These are phyloP conservation scores for Apoderus coryli DNA, from an alignment of 2,888 invertebrate genomes.

Conservation along the genomic window DNA sequence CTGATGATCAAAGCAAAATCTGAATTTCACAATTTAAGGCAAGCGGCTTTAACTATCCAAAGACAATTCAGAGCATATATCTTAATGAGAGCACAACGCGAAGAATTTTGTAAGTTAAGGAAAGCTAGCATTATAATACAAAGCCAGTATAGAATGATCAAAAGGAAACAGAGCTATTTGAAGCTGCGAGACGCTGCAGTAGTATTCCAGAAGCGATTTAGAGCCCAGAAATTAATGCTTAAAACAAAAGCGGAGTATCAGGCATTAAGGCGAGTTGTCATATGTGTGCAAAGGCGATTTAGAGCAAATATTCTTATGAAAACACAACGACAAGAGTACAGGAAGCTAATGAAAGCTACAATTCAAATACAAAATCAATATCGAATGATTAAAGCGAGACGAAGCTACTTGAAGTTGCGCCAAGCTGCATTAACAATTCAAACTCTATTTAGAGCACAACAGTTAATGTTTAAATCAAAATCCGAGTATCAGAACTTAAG, in stretches of 20 bases:
- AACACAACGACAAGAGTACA: constrained; percentile 27
- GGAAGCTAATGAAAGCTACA: constrained; percentile 25
- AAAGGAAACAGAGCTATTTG: constrained; percentile 21
- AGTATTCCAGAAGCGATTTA: constrained; percentile 34
- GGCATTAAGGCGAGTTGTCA: constrained; percentile 11
- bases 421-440: constrained; percentile 14
- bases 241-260: constrained; percentile 23
- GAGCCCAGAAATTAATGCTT: constrained; percentile 29
- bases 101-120: constrained; percentile 30
- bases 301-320: constrained; percentile 31
- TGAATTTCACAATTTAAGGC: constrained; percentile 20
- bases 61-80: constrained; percentile 34
- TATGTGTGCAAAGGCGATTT: constrained; percentile 36
- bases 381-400: constrained; percentile 29
- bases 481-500: constrained; percentile 16
- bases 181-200: constrained; percentile 21
- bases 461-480: constrained; percentile 14
- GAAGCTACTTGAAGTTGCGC: constrained; percentile 13
- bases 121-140: constrained; percentile 34
- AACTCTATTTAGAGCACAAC: constrained; percentile 8
- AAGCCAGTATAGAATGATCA: constrained; percentile 25
- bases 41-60: constrained; percentile 35
- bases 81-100: constrained; percentile 30
- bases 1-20: constrained; percentile 15
- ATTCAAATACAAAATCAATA: constrained; percentile 38